These are phyloP conservation scores for Actinia equina DNA, from an alignment of 64 coral and sea anemone species.

Conservation along the genomic window DNA sequence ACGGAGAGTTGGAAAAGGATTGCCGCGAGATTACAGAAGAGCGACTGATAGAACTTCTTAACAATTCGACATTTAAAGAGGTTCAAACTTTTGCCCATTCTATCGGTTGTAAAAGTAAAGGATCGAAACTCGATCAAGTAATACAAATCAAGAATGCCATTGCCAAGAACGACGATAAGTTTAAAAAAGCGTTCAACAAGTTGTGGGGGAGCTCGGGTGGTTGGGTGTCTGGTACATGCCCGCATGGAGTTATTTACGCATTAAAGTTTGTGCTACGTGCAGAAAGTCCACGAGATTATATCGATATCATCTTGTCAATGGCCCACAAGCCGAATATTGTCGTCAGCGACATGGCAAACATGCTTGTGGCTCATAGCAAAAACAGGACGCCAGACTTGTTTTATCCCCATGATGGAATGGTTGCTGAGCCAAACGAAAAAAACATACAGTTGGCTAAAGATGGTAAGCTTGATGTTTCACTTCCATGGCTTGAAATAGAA, in stretches of 20 bases:
- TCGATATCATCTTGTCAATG: conserved; percentile 45
- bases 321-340: conserved; percentile 43
- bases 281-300: conserved; percentile 59
- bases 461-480: conserved; percentile 27
- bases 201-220: conserved; percentile 44
- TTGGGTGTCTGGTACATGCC: conserved; percentile 29
- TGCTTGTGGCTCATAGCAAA: conserved; percentile 61
- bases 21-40: conserved; percentile 63
- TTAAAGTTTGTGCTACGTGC: conserved; percentile 59
- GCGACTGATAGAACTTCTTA: conserved; percentile 37
- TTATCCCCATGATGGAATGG: conserved; percentile 34
- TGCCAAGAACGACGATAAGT: conserved; percentile 47
- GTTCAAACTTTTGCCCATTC: conserved; percentile 30
- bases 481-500: conserved; percentile 45
- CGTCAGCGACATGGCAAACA: conserved; percentile 65
- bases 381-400: conserved; percentile 41
- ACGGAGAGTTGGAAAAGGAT: conserved; percentile 37
- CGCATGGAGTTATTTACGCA: conserved; percentile 45
- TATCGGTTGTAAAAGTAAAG: conserved; percentile 30
- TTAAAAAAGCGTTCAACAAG: conserved; percentile 49
- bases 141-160: conserved; percentile 32
- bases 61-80: conserved; percentile 23
- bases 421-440: conserved; percentile 17
- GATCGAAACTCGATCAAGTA: conserved; percentile 50
- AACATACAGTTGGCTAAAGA: conserved; percentile 21